Conservation (phyloP, 2,797 vertebrate species). For the Crax fasciolata region DNA sequence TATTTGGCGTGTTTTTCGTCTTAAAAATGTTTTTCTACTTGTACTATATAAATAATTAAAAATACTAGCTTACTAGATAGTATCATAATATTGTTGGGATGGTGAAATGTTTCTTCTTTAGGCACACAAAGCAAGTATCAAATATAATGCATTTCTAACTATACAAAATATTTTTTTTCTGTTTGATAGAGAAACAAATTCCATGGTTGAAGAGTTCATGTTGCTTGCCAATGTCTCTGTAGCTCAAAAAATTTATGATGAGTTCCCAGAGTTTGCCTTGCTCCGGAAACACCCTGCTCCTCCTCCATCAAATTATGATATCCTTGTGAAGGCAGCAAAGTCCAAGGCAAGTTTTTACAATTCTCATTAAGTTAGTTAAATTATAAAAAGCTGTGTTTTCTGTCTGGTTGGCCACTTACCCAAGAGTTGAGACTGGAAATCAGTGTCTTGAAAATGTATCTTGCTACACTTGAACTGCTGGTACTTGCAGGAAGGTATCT, state of each 20-base stretch:
- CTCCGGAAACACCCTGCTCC: conserved; percentile 97
- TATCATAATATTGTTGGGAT: background rate
- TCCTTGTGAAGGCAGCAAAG: conserved; percentile 93
- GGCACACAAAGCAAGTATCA: background rate
- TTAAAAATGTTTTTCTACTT: background rate
- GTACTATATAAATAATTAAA: background rate
- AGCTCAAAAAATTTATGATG: conserved; percentile 95
- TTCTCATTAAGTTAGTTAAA: background rate
- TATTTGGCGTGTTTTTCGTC: background rate
- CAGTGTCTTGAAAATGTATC: background rate
- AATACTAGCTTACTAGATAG: background rate
- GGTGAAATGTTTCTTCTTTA: background rate
- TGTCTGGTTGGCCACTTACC: background rate
- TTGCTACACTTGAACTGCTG: background rate
- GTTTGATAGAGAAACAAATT: conserved; percentile 94
- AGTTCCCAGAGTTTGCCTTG: conserved; percentile 95
- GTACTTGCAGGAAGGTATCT: background rate
- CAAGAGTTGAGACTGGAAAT: background rate
- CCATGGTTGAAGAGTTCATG: conserved; percentile 99
- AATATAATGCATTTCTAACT: conserved; percentile 17
- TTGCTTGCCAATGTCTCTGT: conserved; percentile 98
- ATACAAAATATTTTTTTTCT: background rate
- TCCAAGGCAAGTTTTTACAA: conserved; percentile 85
- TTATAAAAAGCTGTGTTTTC: background rate
- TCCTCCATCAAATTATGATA: conserved; percentile 96